Evolutionary conservation across 35 echinoderm and acorn worm species (phyloP), one percentile per base, ranked within the genome.

Genomic region (Apostichopus parvimensis): DNA sequence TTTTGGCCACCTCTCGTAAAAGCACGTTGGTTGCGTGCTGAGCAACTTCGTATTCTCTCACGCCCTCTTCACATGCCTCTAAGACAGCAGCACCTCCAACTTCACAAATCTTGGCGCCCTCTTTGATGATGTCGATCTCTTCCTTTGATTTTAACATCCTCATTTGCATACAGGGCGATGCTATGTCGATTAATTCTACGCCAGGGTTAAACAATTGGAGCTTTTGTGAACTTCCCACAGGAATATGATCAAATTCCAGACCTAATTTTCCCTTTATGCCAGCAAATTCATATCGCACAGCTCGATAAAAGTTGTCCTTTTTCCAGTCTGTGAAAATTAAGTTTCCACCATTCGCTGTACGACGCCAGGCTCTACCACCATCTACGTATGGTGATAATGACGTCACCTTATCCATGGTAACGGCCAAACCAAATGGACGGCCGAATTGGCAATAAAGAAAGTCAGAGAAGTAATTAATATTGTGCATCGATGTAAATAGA

Each of bases 241-340:
- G 52, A 13, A 98, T 95, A n/a, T 94, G 88, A 77, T 98, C 96
- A 10, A 93, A 94, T 66, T 98, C 96, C 54, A 93, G 84, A 23
- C 95, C 95, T 7, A 97, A 81, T 83, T 95, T 92, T 26, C 95
- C 95, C 21, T 8, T 24, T 5, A 75, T 20, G 64, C 77, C 18
- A 18, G 53, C 90, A 6, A 87, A 28, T 26, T 90, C 92, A 76
- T 93, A 73, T 14, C 83, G 54, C 11, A 98, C 94, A 20, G 87
- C 96, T 20, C n/a, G 18, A 84, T 92, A 98, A 79, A 92, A 98
- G 77, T 95, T 98, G 52, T 94, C 94, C 70, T 72, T 68, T 21
- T 98, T 92, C 96, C 96, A 98, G 73, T 98, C 96, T 0, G 96
- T 98, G 83, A 92, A 98, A 12, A 95, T 57, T 8, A 95, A 54